A percentile compares a stretch with the other conserved stretches of the same genome.
These are phyloP conservation scores for Ophiodon elongatus DNA, from an alignment of 2,113 vertebrate genomes.

Conservation along the genomic window DNA sequence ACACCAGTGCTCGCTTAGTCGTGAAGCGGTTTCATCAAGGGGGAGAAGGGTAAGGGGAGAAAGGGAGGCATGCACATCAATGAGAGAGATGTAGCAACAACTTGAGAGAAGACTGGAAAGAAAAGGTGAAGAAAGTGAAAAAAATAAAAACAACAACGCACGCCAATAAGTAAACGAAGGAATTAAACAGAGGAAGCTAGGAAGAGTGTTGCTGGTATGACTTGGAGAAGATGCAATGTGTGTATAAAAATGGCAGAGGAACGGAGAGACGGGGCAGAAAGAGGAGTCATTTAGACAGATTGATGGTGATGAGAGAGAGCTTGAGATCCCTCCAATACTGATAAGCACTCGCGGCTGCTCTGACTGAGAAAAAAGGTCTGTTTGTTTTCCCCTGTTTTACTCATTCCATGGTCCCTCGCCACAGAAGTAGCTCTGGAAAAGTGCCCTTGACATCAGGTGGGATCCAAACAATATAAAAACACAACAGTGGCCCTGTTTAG, in stretches of 20 bases:
- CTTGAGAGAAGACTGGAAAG: constrained; percentile 17
- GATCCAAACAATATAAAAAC: constrained; percentile 52
- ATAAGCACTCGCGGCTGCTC: constrained; percentile 55
- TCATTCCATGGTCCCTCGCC: constrained; percentile 17
- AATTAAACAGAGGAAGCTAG: constrained; percentile 36
- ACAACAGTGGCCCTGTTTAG: constrained; percentile 31
- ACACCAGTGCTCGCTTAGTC: constrained; percentile 47
- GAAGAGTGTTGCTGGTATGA: constrained; percentile 33
- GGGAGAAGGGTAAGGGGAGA: not conserved
- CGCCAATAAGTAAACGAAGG: constrained; percentile 36
- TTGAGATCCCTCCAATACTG: constrained; percentile 63
- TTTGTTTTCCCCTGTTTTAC: constrained; percentile 38
- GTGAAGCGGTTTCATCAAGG: constrained; percentile 58
- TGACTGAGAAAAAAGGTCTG: constrained; percentile 34
- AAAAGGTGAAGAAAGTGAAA: not conserved
- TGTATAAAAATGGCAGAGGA: constrained; percentile 30
- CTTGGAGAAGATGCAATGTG: constrained; percentile 41
- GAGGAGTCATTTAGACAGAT: constrained; percentile 70
- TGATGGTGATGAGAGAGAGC: constrained; percentile 68
- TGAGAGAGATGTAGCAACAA: constrained; percentile 18
- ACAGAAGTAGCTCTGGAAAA: constrained; percentile 18
- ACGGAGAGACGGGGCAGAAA: constrained; percentile 39
- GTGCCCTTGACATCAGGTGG: constrained; percentile 42
- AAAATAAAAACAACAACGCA: no score
- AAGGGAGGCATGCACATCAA: not conserved